Percentiles rank a stretch among this genome's conserved stretches.
Conservation (phyloP, 1,140 invertebrate genomes). For the Nebria ingens region DNA sequence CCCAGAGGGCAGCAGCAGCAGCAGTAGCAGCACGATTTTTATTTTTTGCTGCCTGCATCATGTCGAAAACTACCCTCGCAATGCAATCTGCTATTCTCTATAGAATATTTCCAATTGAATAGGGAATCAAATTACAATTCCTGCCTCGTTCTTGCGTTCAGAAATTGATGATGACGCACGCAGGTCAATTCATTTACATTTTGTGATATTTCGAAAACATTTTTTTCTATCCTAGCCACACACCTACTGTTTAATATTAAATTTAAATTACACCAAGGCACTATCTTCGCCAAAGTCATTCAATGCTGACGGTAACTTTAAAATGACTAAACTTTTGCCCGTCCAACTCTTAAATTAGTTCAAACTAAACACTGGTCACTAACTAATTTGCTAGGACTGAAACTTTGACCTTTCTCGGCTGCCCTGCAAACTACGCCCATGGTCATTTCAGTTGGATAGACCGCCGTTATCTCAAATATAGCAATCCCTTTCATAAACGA, state of each 20-base stretch:
- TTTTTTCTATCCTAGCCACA: not conserved
- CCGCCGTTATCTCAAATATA: not conserved
- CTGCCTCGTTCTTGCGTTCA: too few relatives aligned
- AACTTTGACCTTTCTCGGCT: not conserved
- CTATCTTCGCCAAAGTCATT: not conserved
- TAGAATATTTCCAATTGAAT: too few relatives aligned
- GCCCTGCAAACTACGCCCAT: not conserved
- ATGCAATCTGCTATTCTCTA: too few relatives aligned
- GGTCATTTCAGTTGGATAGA: not conserved
- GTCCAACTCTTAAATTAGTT: slow-evolving; percentile 2
- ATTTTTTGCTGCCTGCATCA: too few relatives aligned
- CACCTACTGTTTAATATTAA: too few relatives aligned
- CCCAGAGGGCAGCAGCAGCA: too few relatives aligned
- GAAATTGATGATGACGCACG: too few relatives aligned
- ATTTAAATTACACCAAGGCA: too few relatives aligned
- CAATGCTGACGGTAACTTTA: not conserved
- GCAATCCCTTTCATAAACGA: not conserved
- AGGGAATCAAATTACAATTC: too few relatives aligned
- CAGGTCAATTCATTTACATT: not conserved
- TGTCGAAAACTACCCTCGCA: too few relatives aligned
- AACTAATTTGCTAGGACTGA: not conserved
- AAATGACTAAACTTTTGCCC: not conserved
- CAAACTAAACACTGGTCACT: slow-evolving; percentile 1
- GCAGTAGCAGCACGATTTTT: too few relatives aligned
- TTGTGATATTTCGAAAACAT: not conserved